Conservation (phyloP, 2,888 invertebrate species). For the Anagyrus pseudococci region DNA sequence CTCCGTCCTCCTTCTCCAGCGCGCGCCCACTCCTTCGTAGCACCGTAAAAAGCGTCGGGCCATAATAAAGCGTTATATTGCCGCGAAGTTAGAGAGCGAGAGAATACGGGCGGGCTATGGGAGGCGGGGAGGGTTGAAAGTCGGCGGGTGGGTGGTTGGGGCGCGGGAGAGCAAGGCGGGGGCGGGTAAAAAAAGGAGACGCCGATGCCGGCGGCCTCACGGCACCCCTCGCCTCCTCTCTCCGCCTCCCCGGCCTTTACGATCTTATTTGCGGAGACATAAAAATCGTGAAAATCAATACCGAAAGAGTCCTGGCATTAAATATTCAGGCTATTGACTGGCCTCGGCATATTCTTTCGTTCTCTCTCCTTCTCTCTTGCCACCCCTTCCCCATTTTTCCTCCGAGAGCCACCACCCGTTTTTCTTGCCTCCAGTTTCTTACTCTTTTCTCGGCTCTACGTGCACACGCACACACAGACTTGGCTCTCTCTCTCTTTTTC, state of each 20-base stretch:
- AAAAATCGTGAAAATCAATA: conserved; percentile 62
- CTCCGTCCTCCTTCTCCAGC: too few relatives aligned
- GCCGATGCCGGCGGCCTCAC: too few relatives aligned
- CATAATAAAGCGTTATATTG: conserved; percentile 61
- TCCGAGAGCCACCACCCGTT: too few relatives aligned
- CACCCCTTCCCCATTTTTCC: not conserved
- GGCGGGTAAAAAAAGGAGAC: too few relatives aligned
- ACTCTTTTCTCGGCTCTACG: too few relatives aligned
- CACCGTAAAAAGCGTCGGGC: conserved; percentile 56
- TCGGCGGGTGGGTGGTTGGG: not conserved
- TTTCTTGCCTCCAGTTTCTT: too few relatives aligned
- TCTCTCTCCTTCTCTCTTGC: not conserved
- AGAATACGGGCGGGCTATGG: not conserved
- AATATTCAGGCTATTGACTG: conserved; percentile 61
- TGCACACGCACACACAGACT: too few relatives aligned
- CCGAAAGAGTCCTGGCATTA: conserved; percentile 59
- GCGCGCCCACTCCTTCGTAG: not conserved
- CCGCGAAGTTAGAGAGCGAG: conserved; percentile 40
- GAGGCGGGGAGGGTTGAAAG: not conserved
- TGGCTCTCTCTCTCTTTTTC: too few relatives aligned
- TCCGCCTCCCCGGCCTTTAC: conserved; percentile 57
- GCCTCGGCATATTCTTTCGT: conserved; percentile 34
- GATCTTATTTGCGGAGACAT: conserved; percentile 61
- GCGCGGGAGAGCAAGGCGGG: too few relatives aligned
- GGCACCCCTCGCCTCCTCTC: too few relatives aligned